phyloP scores from a whole-genome alignment of 2,888 invertebrate genomes.

The Heliconius ethilla region DNA sequence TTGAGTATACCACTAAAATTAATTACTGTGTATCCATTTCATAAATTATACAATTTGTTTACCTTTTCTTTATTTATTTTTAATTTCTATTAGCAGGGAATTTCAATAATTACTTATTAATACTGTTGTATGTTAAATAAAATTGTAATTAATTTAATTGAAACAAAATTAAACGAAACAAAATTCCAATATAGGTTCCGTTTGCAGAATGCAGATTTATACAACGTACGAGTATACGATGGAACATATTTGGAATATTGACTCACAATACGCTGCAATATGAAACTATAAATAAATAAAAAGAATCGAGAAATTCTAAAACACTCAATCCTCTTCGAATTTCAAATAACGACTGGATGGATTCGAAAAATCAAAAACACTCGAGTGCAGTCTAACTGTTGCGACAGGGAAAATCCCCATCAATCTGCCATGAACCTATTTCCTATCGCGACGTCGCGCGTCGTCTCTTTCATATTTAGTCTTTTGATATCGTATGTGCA shows the following conservation, averaged over 20 bases:
- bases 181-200: not conserved
- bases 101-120: no score
- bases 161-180: not conserved
- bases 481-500: not conserved
- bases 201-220: constrained; percentile 1
- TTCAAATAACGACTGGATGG: constrained; percentile 15
- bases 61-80: not conserved
- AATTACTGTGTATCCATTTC: not conserved
- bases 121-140: not conserved
- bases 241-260: constrained; percentile 10
- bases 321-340: constrained; percentile 20
- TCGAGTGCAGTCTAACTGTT: constrained; percentile 59
- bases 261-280: constrained; percentile 11
- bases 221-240: not conserved
- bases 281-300: not conserved
- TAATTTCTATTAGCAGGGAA: not conserved
- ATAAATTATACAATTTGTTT: not conserved
- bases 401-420: constrained; percentile 73
- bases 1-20: not conserved
- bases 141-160: not conserved
- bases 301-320: constrained; percentile 5
- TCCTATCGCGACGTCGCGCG: constrained; percentile 58
- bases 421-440: constrained; percentile 66
- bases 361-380: constrained; percentile 40
- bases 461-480: constrained; percentile 49